Conservation (phyloP, 2,113 vertebrate species). For the Bombycilla garrulus region DNA sequence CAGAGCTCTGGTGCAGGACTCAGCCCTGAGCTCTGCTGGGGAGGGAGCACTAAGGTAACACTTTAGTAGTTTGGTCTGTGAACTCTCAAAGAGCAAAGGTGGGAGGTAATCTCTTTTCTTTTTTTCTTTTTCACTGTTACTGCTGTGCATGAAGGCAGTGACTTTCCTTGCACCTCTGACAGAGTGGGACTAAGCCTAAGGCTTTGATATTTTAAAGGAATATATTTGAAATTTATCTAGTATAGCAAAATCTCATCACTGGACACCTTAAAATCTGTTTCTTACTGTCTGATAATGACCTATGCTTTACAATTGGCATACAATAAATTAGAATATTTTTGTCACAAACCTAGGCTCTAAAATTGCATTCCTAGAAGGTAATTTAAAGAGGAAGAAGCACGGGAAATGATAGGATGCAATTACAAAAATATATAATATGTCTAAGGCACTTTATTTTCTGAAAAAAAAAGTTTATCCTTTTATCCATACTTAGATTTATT, state of each 20-base stretch:
- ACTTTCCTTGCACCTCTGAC: not conserved
- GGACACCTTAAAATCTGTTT: not conserved
- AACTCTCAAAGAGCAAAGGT: not conserved
- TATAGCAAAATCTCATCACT: not conserved
- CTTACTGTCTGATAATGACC: not conserved
- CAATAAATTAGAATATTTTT: not conserved
- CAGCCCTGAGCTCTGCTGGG: not conserved
- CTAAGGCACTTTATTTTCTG: not conserved
- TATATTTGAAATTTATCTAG: not conserved
- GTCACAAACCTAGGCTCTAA: not conserved
- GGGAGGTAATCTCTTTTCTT: not conserved
- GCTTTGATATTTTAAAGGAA: not conserved
- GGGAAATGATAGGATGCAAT: not conserved
- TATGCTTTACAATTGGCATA: not conserved
- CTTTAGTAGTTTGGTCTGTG: not conserved
- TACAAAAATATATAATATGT: not conserved
- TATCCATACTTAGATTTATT: not conserved
- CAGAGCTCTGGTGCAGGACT: not conserved
- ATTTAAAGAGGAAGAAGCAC: not conserved
- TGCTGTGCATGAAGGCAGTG: not conserved
- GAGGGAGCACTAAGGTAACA: not conserved
- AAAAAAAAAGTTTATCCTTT: not conserved
- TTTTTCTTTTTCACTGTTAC: not conserved
- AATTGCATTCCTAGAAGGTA: not conserved
- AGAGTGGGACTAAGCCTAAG: not conserved